A percentile compares a stretch with the other conserved stretches of the same genome.
Conservation (phyloP, 2,888 invertebrate species). For the Standfussiana lucernea region DNA sequence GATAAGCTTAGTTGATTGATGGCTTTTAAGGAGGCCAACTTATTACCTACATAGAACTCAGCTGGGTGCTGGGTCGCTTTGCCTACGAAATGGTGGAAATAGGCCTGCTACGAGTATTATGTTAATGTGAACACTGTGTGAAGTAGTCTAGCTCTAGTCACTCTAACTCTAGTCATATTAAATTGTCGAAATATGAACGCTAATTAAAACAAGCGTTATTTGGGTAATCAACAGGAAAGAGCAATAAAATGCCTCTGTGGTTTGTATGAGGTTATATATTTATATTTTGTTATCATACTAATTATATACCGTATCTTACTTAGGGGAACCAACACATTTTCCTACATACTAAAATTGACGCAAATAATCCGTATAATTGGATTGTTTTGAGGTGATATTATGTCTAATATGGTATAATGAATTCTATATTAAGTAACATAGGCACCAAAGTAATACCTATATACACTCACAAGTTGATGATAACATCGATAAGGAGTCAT, state of each 20-base stretch:
- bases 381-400: background rate
- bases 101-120: background rate
- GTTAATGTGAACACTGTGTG: background rate
- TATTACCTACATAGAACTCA: background rate
- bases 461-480: background rate
- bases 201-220: background rate
- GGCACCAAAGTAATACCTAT: background rate
- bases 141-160: background rate
- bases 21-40: background rate
- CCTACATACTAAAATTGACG: background rate
- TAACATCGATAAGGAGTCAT: constrained; percentile 1
- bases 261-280: background rate
- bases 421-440: background rate
- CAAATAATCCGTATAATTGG: background rate
- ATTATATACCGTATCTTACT: background rate
- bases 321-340: background rate
- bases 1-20: background rate
- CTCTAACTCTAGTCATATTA: background rate
- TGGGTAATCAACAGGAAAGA: background rate
- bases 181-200: background rate
- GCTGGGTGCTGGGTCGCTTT: background rate
- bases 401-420: background rate
- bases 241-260: background rate
- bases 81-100: background rate
- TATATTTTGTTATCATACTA: background rate